Base-by-base conservation (phyloP, 2,888 invertebrate genomes). In the Nymphalis polychloros region DNA sequence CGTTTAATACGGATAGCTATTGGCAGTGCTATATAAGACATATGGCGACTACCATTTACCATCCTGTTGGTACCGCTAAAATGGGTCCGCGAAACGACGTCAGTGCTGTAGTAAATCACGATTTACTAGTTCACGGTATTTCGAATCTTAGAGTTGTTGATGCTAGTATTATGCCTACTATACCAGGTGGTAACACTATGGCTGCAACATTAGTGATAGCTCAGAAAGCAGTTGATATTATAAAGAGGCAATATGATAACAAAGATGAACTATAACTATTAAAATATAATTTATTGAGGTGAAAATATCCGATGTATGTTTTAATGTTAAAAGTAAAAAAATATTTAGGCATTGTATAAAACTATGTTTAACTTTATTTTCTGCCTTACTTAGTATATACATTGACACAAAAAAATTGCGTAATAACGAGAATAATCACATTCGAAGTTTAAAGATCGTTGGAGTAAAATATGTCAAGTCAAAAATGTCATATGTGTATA, bases 21-120 rank as follows among this genome's bases (percentile, higher is more conserved):
- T 94, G 94, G 93, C 84, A 86, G 71, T 95, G 95, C 77, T 91
- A 94, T 50, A 89, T 94, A 8, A 86, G 89, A 19, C 87, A 93
- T 71, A 88, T 94, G 82, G 90, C 89, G 8, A 85, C 91, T 0
- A 93, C 94, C 1, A 80, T 94, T 41, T 96, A 95, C 83, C 96
- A 96, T 80, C 94, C 95, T 0, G 94, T 94, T 0, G 95, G 96
- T 59, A 96, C 95, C 0, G 94, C 94, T 61, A 95, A 94, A 83
- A 96, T 96, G 95, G 96, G 95, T 0, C 83, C 86, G 1, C 68
- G 73, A 0, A 66, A 72, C 0, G 93, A 94, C 77, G 76, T 79
- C 0, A 75, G 76, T 0, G 85, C 93, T 0, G 94, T 95, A 0
- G 93, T 95, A 1, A 90, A 93, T 76, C 73, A 85, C 0, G 77